phyloP scores from a whole-genome alignment of 1,140 invertebrate genomes.

The Lithobius niger region DNA sequence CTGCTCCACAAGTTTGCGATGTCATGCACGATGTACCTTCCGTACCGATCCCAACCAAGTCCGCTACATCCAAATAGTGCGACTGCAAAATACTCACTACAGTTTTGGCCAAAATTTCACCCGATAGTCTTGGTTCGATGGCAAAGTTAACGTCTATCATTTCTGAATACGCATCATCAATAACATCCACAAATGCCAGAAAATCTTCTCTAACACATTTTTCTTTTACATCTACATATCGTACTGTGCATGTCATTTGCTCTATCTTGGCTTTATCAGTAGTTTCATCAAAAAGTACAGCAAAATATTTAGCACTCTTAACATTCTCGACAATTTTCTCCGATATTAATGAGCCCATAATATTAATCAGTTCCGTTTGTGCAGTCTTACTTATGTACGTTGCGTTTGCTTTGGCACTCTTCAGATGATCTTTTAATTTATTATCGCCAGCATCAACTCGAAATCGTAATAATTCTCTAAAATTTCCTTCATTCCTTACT shows the following conservation, averaged over 20 bases:
- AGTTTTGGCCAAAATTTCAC: too few species aligned
- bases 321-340: slow-evolving; percentile 18
- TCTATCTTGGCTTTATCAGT: slow-evolving; percentile 22
- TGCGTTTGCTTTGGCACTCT: slow-evolving; percentile 16
- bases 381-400: slow-evolving; percentile 23
- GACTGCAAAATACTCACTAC: too few species aligned
- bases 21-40: too few species aligned
- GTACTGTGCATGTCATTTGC: slow-evolving; percentile 20
- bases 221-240: slow-evolving; percentile 17
- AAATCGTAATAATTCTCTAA: slow-evolving; percentile 21
- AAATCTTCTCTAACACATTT: slow-evolving; percentile 20
- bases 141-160: too few species aligned
- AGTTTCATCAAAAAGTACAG: slow-evolving; percentile 25
- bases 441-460: slow-evolving; percentile 19
- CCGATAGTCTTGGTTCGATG: too few species aligned
- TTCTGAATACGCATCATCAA: too few species aligned
- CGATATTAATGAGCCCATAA: slow-evolving; percentile 20
- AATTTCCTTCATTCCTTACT: slow-evolving; percentile 22
- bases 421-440: slow-evolving; percentile 20
- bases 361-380: slow-evolving; percentile 25
- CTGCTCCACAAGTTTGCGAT: too few species aligned
- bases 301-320: slow-evolving; percentile 16
- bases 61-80: too few species aligned
- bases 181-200: slow-evolving; percentile 19
- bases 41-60: too few species aligned